Evolutionary conservation across 1,140 invertebrate species (phyloP), one percentile per base, ranked within the genome.

Genomic region (Penaeus chinensis): DNA sequence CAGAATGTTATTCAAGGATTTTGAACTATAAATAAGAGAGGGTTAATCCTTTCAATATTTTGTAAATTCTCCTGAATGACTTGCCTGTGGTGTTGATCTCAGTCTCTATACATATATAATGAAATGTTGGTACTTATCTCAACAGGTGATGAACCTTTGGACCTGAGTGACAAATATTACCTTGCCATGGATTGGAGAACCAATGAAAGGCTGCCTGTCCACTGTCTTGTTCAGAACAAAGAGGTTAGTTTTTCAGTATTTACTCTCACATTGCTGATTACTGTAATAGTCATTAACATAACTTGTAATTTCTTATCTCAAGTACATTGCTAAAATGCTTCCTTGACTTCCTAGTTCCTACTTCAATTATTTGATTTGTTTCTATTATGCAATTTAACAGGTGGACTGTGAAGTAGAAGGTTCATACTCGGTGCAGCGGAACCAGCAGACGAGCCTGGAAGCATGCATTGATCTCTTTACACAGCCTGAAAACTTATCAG

Each of bases 401-500:
- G 85, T 90, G 62, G 90, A 90, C 16, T 89, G 89, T 78, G 89
- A 84, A n/a, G 85, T 84, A 20, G 85, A 89, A 61, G 77, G 81
- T 4, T 81, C 82, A 32, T 85, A 81, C 37, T 71, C 79, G 13
- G 62, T 87, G 7, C 84, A 89, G 89, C 71, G 77, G 22, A 86
- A 65, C 54, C 82, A 82, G 74, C 91, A 92, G 22, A 91, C 92
- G n/a, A 92, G 91, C 19, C 91, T 94, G 62, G 90, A 93, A 37
- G 92, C 94, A 22, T 94, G 94, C 90, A 90, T 94, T 37, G 91
- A 92, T 22, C 89, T 93, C 74, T 94, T 94, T 90, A 94, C 93
- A 22, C 93, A 94, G 90, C 93, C 94, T 18, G 94, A 94, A 91
- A 91, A 92, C 37, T 91, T 94, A 77, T 92, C 91, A 65, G 92